Evolutionary conservation across 2,888 invertebrate species (phyloP).

Genomic region (Encarsia formosa): DNA sequence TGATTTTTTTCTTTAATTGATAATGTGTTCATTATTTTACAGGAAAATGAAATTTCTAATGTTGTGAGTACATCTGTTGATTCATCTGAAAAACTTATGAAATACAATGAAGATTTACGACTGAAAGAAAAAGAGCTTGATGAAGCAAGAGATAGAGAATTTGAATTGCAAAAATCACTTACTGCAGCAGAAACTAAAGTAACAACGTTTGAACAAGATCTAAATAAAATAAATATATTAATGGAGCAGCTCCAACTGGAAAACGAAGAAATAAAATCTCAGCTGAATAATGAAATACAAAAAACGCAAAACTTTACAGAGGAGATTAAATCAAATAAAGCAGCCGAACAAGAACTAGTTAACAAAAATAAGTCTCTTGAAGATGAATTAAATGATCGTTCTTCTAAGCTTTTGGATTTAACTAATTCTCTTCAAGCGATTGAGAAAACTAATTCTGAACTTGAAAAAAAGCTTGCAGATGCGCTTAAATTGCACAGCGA

Average conservation of each 20-base stretch:
- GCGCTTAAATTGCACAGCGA: slow-evolving; percentile 37
- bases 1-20: no score
- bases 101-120: slow-evolving; percentile 46
- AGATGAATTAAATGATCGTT: slow-evolving; percentile 53
- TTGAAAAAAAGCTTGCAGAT: slow-evolving; percentile 43
- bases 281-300: slow-evolving; percentile 32
- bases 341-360: slow-evolving; percentile 31
- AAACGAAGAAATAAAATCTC: slow-evolving; percentile 31
- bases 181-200: slow-evolving; percentile 35
- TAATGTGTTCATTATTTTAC: no score
- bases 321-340: slow-evolving; percentile 29
- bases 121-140: slow-evolving; percentile 48
- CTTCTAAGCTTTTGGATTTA: slow-evolving; percentile 46
- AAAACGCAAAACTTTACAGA: slow-evolving; percentile 27
- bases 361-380: slow-evolving; percentile 49
- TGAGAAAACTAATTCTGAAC: slow-evolving; percentile 27
- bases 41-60: slow-evolving; percentile 59
- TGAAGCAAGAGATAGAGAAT: slow-evolving; percentile 35
- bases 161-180: slow-evolving; percentile 36
- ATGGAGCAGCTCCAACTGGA: slow-evolving; percentile 32
- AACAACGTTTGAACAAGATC: slow-evolving; percentile 29
- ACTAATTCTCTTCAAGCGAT: slow-evolving; percentile 33
- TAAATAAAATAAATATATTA: slow-evolving; percentile 28
- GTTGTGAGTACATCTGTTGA: slow-evolving; percentile 61
- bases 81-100: slow-evolving; percentile 52